A percentile compares a stretch with the other conserved stretches of the same genome.
phyloP scores from a whole-genome alignment of 1,140 invertebrate species.

The Drosophila serrata region DNA sequence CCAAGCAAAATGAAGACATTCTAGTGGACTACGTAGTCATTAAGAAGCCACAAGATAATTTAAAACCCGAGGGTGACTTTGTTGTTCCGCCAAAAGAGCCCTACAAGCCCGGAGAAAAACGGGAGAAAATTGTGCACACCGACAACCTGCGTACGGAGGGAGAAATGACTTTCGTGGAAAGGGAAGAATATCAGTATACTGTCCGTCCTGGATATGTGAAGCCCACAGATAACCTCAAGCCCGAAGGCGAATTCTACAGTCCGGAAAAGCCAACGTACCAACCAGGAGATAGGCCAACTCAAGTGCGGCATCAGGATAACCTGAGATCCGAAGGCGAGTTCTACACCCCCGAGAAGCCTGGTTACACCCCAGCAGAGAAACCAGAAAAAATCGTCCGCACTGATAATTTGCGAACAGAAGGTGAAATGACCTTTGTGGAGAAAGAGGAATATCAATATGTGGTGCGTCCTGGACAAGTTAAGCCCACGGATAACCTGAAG shows the following conservation, averaged over 20 bases:
- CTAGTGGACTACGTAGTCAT: conserved; percentile 73
- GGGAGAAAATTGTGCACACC: conserved; percentile 67
- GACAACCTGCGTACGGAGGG: conserved; percentile 88
- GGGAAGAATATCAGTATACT: conserved; percentile 85
- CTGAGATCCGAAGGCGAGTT: conserved; percentile 89
- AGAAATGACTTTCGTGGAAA: conserved; percentile 86
- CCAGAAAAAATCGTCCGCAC: conserved; percentile 86
- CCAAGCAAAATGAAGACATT: conserved; percentile 84
- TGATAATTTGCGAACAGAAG: conserved; percentile 88
- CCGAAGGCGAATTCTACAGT: conserved; percentile 88
- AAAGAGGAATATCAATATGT: conserved; percentile 85
- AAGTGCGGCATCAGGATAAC: conserved; percentile 87
- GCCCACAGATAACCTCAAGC: conserved; percentile 88
- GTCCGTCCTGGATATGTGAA: conserved; percentile 87
- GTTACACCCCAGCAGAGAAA: conserved; percentile 87
- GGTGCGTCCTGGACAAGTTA: conserved; percentile 87
- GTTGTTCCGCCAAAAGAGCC: conserved; percentile 85
- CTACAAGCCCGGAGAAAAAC: conserved; percentile 63
- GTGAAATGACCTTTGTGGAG: conserved; percentile 87
- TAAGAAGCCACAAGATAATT: conserved; percentile 89
- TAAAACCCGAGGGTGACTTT: conserved; percentile 87
- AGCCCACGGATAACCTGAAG: conserved; percentile 88
- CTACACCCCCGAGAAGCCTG: conserved; percentile 87
- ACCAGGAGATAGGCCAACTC: conserved; percentile 73
- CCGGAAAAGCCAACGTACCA: conserved; percentile 73